A percentile compares a stretch with the other conserved stretches of the same genome.
Evolutionary conservation across 2,113 vertebrate genomes (phyloP).

Genomic region (Myiopsitta monachus): DNA sequence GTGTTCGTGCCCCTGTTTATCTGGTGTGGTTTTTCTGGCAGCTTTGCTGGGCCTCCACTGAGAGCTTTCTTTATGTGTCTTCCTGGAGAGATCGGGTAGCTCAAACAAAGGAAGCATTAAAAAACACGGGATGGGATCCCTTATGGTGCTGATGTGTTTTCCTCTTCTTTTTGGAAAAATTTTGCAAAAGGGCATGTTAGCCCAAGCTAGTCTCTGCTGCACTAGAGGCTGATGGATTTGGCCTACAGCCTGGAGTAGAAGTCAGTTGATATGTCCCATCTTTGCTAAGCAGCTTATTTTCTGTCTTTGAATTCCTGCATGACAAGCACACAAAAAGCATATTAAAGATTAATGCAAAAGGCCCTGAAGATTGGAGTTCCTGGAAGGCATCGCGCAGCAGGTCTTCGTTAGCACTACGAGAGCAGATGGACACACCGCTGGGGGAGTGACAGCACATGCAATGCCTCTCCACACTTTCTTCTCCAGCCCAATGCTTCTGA

Average conservation of each 20-base stretch:
- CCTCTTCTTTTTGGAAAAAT: background rate
- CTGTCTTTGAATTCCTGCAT: background rate
- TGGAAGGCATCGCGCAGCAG: background rate
- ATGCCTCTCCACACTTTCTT: background rate
- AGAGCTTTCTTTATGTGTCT: background rate
- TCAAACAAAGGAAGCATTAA: background rate
- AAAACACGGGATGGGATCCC: background rate
- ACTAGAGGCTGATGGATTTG: background rate
- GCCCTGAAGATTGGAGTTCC: background rate
- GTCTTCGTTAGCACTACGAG: background rate
- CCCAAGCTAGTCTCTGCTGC: background rate
- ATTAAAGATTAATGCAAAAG: conserved; percentile 55
- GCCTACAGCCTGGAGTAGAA: background rate
- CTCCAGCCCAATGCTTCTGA: conserved; percentile 19
- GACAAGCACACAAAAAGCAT: background rate
- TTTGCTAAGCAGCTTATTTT: conserved; percentile 10
- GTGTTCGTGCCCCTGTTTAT: background rate
- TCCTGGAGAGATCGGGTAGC: background rate
- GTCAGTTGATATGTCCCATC: background rate
- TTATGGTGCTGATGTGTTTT: background rate
- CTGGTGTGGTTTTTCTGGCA: background rate
- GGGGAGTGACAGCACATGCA: background rate
- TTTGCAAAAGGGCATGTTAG: background rate
- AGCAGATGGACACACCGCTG: background rate
- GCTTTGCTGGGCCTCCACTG: background rate